Evolutionary conservation across 2,797 vertebrate species (phyloP), one percentile per base, ranked within the genome.

Genomic region (Pterois miles): DNA sequence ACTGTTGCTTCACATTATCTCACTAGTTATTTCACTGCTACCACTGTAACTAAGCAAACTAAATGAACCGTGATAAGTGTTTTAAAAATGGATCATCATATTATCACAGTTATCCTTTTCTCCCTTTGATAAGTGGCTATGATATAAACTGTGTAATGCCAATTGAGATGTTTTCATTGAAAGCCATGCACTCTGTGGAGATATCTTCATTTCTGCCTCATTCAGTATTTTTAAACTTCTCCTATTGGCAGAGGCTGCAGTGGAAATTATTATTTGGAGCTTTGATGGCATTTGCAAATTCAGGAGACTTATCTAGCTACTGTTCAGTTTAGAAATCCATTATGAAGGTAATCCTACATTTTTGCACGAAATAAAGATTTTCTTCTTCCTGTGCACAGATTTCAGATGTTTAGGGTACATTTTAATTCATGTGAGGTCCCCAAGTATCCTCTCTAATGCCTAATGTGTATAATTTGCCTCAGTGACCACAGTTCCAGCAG

Each of bases 401-500:
- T 2, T 27, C 27, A 23, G 20, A 64, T 36, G 29, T 58, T 46
- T 8, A 29, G 3, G 13, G 3, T 74, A 1, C n/a, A 34, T 27
- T 66, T 38, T 33, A 48, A 27, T 11, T n/a, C 8, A 20, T 18
- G 6, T 14, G 18, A n/a, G 33, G 12, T 69, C 22, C 10, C 20
- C 6, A 40, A 20, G 36, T 58, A 36, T 59, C 40, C n/a, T 31
- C 29, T 40, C 2, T 29, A 27, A 69, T 36, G 18, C 5, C 4
- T 18, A 2, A 0, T 62, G 3, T 83, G 8, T 78, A 56, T 78
- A 0, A 12, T 74, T 58, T 71, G 94, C 95, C 71, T 94, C 94
- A 86, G 94, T 95, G 83, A 93, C 86, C 20, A 73, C 91, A 34
- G 76, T 90, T 63, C 82, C 86, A 68, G 79, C 66, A 65, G 50